Evolutionary conservation across 2,797 vertebrate species (phyloP), one percentile per base, ranked within the genome.

Genomic region (Sebastolobus altivelis): DNA sequence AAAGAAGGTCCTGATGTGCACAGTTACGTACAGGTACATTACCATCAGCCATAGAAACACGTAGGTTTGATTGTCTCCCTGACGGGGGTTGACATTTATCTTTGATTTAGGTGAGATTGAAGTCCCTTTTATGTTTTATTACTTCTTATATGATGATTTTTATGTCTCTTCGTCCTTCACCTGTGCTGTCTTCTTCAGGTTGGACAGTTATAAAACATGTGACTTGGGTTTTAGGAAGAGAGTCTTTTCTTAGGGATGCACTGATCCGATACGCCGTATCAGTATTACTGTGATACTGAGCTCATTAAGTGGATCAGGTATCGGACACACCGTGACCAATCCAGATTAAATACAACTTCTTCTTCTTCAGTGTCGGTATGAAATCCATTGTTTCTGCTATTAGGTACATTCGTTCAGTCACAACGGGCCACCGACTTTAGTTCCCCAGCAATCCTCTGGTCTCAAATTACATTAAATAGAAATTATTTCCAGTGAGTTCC

Each of bases 351-450:
- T 31, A 16, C 16, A 65, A 18, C 18, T 31, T 31, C 25, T 49
- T 31, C 25, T 49, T 63, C 16, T 9, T 22, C 10, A 29, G 40
- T 16, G 56, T 71, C 22, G 4, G 61, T 56, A 27, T 77, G 14
- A 73, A 77, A 70, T 71, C 38, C 6, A 65, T 65, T 13, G 25
- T 69, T 78, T 60, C 18, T 33, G 40, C 54, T 8, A 6, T 16
- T 40, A 37, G 37, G 58, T 67, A 22, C 37, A 70, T 75, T 65
- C 5, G 55, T 37, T 73, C n/a, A 70, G 37, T 52, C 62, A 13
- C 35, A 52, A 46, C 3, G 6, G 43, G 46, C 8, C 46, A 56
- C 9, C 27, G 60, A 40, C 33, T 55, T 61, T 43, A 54, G 73
- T 54, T 54, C 25, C 18, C 31, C 43, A 18, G 9, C 27, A 61